Base-by-base conservation (phyloP, 1,140 invertebrate species). In the Berghia stephanieae region DNA sequence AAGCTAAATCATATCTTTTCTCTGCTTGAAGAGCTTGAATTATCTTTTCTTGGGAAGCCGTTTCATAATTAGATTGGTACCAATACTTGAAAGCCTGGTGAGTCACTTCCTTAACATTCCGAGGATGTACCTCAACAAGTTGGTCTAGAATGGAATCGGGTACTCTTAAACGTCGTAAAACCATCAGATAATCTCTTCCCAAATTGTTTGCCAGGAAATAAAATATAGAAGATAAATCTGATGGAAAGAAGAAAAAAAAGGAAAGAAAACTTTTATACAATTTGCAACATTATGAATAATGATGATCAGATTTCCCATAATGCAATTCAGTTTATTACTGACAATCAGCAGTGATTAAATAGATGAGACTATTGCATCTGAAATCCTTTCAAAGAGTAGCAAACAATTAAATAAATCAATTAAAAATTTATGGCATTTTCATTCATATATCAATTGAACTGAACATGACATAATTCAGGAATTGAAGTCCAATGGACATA, bases 131-230 rank as follows among this genome's bases (percentile, higher is more conserved):
- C 8, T 24, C 6, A 8, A 8, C 31, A 6, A 60, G 24, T 6
- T 27, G 8, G 10, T 60, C 57, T 13, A 60, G 57, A 60, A 60
- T 24, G 31, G 21, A 6, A 60, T 60, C 57, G 6, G 21, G 8
- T n/a, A 60, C 57, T n/a, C 57, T 27, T 27, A 60, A 27, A 27
- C 57, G 57, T n/a, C 57, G 57, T 27, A 60, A 60, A 27, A 60
- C 8, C 21, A 8, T 8, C 8, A 60, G 31, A 60, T 18, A 18
- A 8, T 60, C 57, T 60, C 57, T 60, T 18, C 57, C 57, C 8
- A 60, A 27, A 13, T 60, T 60, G 24, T 60, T 27, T 60, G 21
- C 57, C 31, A 60, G 31, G 31, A 60, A 6, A 24, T 60, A 6
- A 60, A 60, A 60, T 49, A 13, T n/a, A 13, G 10, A 13, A 13